Percentiles rank a stretch among this genome's conserved stretches.
phyloP scores from a whole-genome alignment of 1,140 invertebrate species.

The Helicorthomorpha holstii region DNA sequence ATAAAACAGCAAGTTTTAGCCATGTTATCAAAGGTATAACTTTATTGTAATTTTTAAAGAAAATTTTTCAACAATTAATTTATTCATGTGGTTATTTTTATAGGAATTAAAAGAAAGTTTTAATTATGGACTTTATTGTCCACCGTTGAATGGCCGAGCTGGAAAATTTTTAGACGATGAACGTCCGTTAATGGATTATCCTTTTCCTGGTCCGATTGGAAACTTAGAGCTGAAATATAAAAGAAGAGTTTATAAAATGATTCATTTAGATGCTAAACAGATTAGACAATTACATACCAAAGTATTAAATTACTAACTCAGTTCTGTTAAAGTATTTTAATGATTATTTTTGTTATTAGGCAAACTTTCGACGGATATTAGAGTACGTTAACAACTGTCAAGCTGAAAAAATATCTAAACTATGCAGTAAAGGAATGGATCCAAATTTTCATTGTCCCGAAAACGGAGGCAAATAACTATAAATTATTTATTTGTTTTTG shows the following conservation, averaged over 20 bases:
- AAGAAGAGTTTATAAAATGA: conserved; percentile 91
- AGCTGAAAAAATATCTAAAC: conserved; percentile 88
- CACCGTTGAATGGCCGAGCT: conserved; percentile 85
- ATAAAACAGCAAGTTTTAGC: conserved; percentile 92
- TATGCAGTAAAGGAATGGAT: conserved; percentile 91
- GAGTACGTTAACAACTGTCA: conserved; percentile 83
- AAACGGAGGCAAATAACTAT: no score
- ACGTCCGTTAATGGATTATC: conserved; percentile 84
- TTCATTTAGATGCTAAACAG: conserved; percentile 90
- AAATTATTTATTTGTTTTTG: no score
- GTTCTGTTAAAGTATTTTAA: neutral
- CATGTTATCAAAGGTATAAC: conserved; percentile 73
- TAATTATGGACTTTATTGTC: conserved; percentile 97
- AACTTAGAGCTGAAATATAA: conserved; percentile 85
- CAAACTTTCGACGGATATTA: conserved; percentile 79
- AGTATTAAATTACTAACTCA: conserved; percentile 16
- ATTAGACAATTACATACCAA: conserved; percentile 82
- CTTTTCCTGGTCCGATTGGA: conserved; percentile 86
- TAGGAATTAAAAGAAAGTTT: conserved; percentile 96
- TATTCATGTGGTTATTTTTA: conserved; percentile 21
- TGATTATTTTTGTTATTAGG: conserved; percentile 29
- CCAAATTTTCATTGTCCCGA: conserved; percentile 96
- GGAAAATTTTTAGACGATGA: conserved; percentile 99
- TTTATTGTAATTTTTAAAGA: neutral
- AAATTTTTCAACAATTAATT: no score